Evolutionary conservation across 2,888 invertebrate species (phyloP).

Genomic region (Acanthosepion lycidas): DNA sequence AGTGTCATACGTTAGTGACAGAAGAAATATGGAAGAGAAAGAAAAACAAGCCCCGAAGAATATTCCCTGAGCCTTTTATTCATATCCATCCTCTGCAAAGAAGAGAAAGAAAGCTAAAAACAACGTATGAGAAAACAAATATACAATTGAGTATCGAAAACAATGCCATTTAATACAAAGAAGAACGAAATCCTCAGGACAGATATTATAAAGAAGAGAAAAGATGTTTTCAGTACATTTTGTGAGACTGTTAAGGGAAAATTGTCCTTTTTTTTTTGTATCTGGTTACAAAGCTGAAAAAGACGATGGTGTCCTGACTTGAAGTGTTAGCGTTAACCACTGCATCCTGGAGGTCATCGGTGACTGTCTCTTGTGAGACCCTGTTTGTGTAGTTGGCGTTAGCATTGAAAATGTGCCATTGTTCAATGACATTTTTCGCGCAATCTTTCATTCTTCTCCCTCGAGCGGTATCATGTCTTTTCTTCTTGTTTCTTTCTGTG

Average conservation of each 20-base stretch:
- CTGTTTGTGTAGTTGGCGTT: constrained; percentile 5
- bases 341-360: not conserved
- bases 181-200: not conserved
- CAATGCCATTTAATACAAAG: not conserved
- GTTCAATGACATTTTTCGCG: not conserved
- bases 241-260: not conserved
- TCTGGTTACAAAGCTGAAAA: not conserved
- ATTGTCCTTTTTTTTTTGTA: constrained; percentile 12
- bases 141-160: not conserved
- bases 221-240: not conserved
- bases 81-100: not conserved
- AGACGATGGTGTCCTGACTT: not conserved
- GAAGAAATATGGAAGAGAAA: not conserved
- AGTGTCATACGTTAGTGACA: not conserved
- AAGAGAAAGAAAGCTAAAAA: not conserved
- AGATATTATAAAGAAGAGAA: not conserved
- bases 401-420: not conserved
- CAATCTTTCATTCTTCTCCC: not conserved
- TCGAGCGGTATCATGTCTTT: constrained; percentile 1
- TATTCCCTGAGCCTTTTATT: not conserved
- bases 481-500: not conserved
- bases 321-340: not conserved
- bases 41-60: not conserved
- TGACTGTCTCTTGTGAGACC: not conserved
- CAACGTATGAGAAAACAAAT: not conserved